Conservation (phyloP, 2,113 vertebrate species). For the Lathamus discolor region DNA sequence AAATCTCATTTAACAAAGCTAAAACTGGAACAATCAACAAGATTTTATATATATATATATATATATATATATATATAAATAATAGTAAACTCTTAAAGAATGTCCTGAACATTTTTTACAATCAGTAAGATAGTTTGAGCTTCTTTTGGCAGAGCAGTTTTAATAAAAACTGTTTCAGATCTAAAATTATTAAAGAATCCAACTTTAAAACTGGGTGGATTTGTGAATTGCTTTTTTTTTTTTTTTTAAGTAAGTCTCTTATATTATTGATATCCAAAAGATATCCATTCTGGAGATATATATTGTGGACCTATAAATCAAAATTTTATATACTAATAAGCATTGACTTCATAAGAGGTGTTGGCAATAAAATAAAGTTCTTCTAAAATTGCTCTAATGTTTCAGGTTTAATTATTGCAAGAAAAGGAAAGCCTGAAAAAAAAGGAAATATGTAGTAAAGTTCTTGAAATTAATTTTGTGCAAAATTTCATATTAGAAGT, state of each 20-base stretch:
- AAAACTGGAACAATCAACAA: background rate
- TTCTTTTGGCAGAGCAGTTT: background rate
- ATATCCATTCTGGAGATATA: background rate
- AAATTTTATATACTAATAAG: background rate
- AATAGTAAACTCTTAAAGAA: background rate
- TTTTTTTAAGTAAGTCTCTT: background rate
- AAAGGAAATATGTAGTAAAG: background rate
- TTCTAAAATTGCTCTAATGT: background rate
- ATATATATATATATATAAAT: background rate
- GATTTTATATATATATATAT: too few species aligned
- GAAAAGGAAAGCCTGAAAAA: background rate
- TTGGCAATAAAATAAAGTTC: background rate
- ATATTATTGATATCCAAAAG: background rate
- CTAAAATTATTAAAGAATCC: background rate
- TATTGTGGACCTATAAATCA: background rate
- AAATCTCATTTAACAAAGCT: background rate
- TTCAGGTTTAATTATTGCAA: background rate
- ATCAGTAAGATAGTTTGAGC: background rate
- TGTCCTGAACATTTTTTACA: background rate
- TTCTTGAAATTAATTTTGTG: background rate
- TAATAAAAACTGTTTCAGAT: background rate
- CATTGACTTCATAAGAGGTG: background rate
- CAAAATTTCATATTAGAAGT: background rate
- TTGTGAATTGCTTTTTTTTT: background rate
- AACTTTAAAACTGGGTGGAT: background rate